Conservation (phyloP, 2,113 vertebrate species). For the Marmota monax region DNA sequence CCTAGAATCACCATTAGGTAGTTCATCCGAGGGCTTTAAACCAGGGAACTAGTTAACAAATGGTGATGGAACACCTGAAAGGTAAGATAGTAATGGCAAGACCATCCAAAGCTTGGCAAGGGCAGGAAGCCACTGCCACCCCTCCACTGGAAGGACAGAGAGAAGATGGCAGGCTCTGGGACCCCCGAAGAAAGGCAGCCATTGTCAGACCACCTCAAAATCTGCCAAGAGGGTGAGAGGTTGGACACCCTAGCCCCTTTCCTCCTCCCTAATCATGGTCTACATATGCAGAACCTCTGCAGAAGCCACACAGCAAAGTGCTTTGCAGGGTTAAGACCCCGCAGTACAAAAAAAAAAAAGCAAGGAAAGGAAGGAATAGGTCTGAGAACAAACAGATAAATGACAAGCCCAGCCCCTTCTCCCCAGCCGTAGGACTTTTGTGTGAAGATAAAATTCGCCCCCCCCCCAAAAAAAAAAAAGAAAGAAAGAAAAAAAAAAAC, state of each 20-base stretch:
- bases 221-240: not conserved
- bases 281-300: not conserved
- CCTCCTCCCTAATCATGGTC: not conserved
- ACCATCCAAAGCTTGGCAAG: not conserved
- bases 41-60: not conserved
- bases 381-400: not conserved
- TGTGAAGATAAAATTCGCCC: conserved; percentile 15
- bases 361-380: not conserved
- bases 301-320: not conserved
- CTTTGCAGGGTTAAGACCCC: not conserved
- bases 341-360: not conserved
- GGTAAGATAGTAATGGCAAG: not conserved
- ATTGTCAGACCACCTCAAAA: not conserved
- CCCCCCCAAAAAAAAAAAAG: too few species aligned
- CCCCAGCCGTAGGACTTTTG: not conserved
- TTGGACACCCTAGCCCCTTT: not conserved
- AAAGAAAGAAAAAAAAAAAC: not conserved
- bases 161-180: not conserved
- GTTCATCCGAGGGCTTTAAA: not conserved
- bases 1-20: not conserved
- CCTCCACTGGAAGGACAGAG: not conserved
- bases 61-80: not conserved
- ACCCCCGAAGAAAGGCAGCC: not conserved
- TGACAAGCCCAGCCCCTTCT: not conserved
- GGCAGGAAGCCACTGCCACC: not conserved